phyloP scores from a whole-genome alignment of 2,888 invertebrate species.

The Melanostoma mellinum region DNA sequence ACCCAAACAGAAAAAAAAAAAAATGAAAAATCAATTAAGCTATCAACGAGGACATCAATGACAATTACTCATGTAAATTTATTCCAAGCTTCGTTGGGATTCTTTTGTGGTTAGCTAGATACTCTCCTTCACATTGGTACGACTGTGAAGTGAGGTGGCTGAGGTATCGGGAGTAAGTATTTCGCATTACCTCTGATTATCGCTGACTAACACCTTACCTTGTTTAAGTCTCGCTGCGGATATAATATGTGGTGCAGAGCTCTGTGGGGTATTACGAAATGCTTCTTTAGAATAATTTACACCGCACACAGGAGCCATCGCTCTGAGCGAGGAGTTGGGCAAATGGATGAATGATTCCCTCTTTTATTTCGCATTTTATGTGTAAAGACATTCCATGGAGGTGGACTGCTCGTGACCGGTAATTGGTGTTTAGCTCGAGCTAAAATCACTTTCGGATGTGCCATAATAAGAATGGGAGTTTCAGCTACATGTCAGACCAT shows the following conservation, averaged over 20 bases:
- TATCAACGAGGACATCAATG: constrained; percentile 65
- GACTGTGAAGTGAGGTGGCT: not conserved
- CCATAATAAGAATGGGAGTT: constrained; percentile 19
- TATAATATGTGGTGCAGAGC: constrained; percentile 29
- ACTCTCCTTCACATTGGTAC: not conserved
- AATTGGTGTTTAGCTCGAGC: constrained; percentile 61
- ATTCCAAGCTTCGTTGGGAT: constrained; percentile 32
- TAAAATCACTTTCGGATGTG: constrained; percentile 39
- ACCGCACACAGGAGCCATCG: constrained; percentile 5
- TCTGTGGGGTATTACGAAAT: constrained; percentile 48
- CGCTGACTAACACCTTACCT: constrained; percentile 1
- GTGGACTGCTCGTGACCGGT: constrained; percentile 56
- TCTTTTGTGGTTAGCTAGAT: not conserved
- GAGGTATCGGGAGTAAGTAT: not conserved
- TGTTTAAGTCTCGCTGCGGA: constrained; percentile 4
- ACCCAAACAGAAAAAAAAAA: constrained; percentile 4
- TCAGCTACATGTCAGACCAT: not conserved
- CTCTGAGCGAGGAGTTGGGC: not conserved
- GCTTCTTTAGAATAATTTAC: constrained; percentile 52
- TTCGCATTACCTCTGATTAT: constrained; percentile 30
- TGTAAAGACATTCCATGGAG: constrained; percentile 5
- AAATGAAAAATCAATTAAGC: constrained; percentile 66
- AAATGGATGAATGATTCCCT: constrained; percentile 30
- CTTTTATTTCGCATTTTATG: constrained; percentile 30
- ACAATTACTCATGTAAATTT: constrained; percentile 57